Evolutionary conservation across 2,888 invertebrate genomes (phyloP).

Genomic region (Melinopterus prodromus): DNA sequence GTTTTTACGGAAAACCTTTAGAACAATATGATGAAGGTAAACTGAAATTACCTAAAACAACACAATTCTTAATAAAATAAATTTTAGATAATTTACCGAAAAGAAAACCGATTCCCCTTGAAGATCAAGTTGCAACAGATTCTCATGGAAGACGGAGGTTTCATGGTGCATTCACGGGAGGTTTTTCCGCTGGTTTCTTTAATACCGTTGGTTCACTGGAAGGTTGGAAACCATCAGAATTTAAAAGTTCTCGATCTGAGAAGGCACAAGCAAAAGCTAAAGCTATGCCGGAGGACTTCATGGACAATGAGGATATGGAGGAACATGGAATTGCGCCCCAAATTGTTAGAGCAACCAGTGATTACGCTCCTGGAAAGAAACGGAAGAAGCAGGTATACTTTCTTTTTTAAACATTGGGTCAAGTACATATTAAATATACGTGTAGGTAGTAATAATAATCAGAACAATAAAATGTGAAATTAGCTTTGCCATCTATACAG

Average conservation of each 20-base stretch:
- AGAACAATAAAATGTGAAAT: no score
- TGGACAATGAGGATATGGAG: conserved; percentile 97
- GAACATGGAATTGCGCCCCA: conserved; percentile 96
- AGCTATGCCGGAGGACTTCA: conserved; percentile 90
- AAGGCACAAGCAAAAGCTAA: conserved; percentile 64
- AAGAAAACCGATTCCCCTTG: conserved; percentile 79
- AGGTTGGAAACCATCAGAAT: conserved; percentile 92
- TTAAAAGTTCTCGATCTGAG: conserved; percentile 86
- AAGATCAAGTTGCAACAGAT: conserved; percentile 92
- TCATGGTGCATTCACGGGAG: conserved; percentile 98
- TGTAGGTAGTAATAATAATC: no score
- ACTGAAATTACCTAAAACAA: conserved; percentile 12
- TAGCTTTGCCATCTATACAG: no score
- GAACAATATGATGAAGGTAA: conserved; percentile 86
- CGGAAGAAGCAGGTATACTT: conserved; percentile 53
- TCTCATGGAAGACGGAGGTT: conserved; percentile 89
- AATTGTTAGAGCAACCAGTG: conserved; percentile 79
- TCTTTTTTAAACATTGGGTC: no score
- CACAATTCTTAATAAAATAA: conserved; percentile 22
- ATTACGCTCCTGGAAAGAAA: conserved; percentile 69
- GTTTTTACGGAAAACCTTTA: conserved; percentile 81
- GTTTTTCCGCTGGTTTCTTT: conserved; percentile 97
- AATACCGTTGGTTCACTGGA: conserved; percentile 96
- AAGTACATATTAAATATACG: no score
- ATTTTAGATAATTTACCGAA: conserved; percentile 77